Evolutionary conservation across 2,797 vertebrate species (phyloP).

Genomic region (Hypotaenidia okinawae): DNA sequence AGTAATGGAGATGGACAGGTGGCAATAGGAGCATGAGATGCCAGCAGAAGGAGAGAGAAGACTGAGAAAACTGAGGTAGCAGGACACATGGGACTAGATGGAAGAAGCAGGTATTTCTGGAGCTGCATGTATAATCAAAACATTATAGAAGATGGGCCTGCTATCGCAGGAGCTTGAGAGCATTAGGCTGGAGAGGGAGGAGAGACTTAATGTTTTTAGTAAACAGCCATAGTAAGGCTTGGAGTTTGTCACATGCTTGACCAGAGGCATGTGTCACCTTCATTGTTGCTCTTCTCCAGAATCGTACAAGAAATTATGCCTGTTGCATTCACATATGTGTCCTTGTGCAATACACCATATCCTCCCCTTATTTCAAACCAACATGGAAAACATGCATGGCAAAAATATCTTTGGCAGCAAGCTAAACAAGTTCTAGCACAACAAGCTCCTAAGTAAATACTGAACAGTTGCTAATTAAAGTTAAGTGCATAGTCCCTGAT

Average conservation of each 20-base stretch:
- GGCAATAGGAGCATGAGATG: neutral
- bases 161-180: neutral
- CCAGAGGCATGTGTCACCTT: neutral
- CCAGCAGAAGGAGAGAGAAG: neutral
- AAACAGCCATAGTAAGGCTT: neutral
- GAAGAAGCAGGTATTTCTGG: neutral
- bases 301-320: neutral
- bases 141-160: neutral
- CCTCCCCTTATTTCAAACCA: neutral
- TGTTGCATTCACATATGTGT: neutral
- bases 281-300: neutral
- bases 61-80: neutral
- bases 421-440: neutral
- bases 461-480: constrained; percentile 55
- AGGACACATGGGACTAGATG: neutral
- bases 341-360: neutral
- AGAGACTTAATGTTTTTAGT: neutral
- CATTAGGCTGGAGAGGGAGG: neutral
- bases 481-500: neutral
- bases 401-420: constrained; percentile 14
- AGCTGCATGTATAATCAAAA: neutral
- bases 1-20: neutral
- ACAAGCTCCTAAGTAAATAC: constrained; percentile 5
- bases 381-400: neutral
- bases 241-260: neutral